phyloP scores from a whole-genome alignment of 2,113 vertebrate species.

The Perca fluviatilis region DNA sequence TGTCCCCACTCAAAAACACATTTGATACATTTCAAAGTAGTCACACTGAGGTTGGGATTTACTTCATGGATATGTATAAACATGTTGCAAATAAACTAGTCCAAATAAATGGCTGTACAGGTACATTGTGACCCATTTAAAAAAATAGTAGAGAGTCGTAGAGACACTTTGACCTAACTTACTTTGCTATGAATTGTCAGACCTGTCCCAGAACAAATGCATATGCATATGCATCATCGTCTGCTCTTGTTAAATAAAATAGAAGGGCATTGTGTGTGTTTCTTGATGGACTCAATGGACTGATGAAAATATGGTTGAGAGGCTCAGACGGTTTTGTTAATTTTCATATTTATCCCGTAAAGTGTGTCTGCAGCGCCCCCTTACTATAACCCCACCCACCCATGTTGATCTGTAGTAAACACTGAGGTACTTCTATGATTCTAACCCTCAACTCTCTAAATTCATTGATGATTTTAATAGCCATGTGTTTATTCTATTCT shows the following conservation, averaged over 20 bases:
- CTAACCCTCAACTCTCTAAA: background rate
- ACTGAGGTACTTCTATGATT: background rate
- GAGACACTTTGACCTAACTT: constrained; percentile 26
- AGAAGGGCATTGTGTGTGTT: background rate
- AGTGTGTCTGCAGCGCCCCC: background rate
- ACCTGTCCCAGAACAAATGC: background rate
- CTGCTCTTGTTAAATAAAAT: constrained; percentile 1
- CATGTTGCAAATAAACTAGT: too few species aligned
- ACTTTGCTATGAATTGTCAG: constrained; percentile 8
- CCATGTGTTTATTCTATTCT: background rate
- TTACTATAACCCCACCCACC: background rate
- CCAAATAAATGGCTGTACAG: background rate
- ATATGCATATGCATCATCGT: background rate
- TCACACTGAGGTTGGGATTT: background rate
- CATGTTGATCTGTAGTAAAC: background rate
- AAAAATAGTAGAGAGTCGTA: background rate
- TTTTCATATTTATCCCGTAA: background rate
- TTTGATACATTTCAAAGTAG: background rate
- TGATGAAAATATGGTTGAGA: background rate
- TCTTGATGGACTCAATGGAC: background rate
- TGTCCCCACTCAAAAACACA: background rate
- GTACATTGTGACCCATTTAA: constrained; percentile 26
- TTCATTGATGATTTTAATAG: background rate
- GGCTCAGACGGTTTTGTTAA: background rate
- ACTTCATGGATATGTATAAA: background rate